Base-by-base conservation (phyloP, 2,113 vertebrate species). In the Anhinga rufa region DNA sequence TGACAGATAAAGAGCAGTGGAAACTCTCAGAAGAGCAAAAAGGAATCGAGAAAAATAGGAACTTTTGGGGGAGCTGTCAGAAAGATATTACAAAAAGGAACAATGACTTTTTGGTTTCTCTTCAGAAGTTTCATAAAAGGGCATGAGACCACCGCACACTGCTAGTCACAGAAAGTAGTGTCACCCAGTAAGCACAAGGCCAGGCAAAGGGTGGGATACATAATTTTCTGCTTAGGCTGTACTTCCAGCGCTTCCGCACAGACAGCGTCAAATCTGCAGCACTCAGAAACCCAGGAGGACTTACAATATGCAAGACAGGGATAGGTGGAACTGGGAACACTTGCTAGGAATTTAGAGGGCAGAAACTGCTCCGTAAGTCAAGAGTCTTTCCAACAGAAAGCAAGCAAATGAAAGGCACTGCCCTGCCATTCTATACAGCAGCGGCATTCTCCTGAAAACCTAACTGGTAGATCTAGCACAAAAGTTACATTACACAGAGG, bases 51-150 rank as follows among this genome's bases (percentile, higher is more conserved):
- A 83, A 70, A 65, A 88, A 95, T 77, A 82, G 84, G 93, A 97
- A 97, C 51, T 32, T 71, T 10, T 1, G 3, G 24, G 58, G 79
- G 58, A 89, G 32, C 29, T 62, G 40, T 75, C 78, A 92, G 78
- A 79, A 87, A 83, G 51, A 21, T 74, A 64, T 68, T 18, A 74
- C 64, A 83, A 96, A 88, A 93, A 92, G 95, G 96, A 97, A 97
- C 96, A 85, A 14, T 12, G 20, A 44, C 15, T 31, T 86, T 49
- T 36, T 82, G 83, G 81, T 87, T 86, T 95, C 92, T 79, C 58
- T 79, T 94, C 52, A 62, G 34, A 92, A 83, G 88, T 74, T 90
- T 74, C 91, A 82, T 32, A 57, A 95, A 95, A 97, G 64, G 52
- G 9, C 92, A 82, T 12, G 52, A 93, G 89, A 86, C 29, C 60